Base-by-base conservation (phyloP, 2,888 invertebrate genomes). In the Podotricha telesiphe region DNA sequence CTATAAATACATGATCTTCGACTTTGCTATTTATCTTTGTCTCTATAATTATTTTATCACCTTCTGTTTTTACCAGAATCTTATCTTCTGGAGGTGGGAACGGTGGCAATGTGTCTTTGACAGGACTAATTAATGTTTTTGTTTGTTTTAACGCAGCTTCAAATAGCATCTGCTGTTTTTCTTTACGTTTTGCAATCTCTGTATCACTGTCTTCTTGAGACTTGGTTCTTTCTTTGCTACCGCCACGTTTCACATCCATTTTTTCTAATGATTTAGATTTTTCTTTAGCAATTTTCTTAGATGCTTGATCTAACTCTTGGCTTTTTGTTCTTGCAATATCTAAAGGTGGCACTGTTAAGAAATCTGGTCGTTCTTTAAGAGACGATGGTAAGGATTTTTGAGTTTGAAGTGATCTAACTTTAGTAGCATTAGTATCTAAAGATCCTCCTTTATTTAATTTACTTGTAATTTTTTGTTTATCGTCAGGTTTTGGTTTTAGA, bases 141-240 rank as follows among this genome's bases (percentile, higher is more conserved):
- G 96, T 95, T 85, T 96, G 96, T 81, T 96, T 95, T 80, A 96
- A 94, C 2, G 96, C 96, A 4, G 95, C 95, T 87, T 96, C 96
- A 76, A 96, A 96, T 1, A 96, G 84, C 93, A 95, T 95, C 81
- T 96, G 96, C 78, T 96, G 96, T 73, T 96, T 94, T 78, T 96
- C 96, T 83, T 95, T 95, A 58, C 96, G 94, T 82, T 96, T 96
- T 0, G 94, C 95, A 59, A 94, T 94, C 82, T 96, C 95, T 0
- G 95, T 94, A 77, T 96, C 96, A 72, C 95, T 95, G 74, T 96
- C 96, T 80, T 96, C 96, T 82, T 95, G 95, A 0, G 95, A 96
- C 80, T 95, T 95, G 5, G 95, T 94, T 73, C 95, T 93, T 82
- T 96, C 96, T 76, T 94, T 95, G 78, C 94, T 95, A 70, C 86